phyloP scores from a whole-genome alignment of 1,140 invertebrate species.

The Drosophila biarmipes region DNA sequence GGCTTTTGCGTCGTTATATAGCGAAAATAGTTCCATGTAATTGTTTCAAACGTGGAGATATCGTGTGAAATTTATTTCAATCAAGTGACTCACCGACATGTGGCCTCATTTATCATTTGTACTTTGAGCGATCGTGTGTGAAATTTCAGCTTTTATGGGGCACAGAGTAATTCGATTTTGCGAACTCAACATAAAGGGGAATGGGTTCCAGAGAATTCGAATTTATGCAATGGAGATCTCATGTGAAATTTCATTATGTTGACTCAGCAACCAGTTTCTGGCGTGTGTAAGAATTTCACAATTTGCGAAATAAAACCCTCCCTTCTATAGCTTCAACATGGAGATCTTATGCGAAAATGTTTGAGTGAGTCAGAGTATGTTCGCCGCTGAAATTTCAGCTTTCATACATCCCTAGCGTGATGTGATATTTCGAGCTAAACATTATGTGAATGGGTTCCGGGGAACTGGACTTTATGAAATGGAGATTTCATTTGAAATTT shows the following conservation, averaged over 20 bases:
- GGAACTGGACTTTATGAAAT: neutral
- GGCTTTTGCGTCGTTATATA: slow-evolving; percentile 2
- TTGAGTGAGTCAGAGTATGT: too few species aligned
- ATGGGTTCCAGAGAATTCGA: neutral
- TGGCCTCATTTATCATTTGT: neutral
- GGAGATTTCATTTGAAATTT: slow-evolving; percentile 10
- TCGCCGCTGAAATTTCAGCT: neutral
- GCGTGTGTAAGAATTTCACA: slow-evolving; percentile 6
- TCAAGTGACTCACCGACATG: slow-evolving; percentile 13
- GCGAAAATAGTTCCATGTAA: slow-evolving; percentile 16
- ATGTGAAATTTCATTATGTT: slow-evolving; percentile 22
- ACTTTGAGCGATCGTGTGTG: slow-evolving; percentile 7
- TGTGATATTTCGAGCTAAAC: neutral
- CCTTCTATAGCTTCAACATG: neutral
- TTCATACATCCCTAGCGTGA: neutral
- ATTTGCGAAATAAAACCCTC: slow-evolving; percentile 8
- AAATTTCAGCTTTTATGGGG: neutral
- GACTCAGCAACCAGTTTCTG: neutral
- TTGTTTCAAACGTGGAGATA: slow-evolving; percentile 20
- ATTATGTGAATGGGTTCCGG: neutral
- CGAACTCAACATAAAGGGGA: neutral
- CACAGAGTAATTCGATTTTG: slow-evolving; percentile 10
- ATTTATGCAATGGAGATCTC: neutral
- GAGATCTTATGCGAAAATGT: neutral
- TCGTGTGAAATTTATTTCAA: slow-evolving; percentile 24